Evolutionary conservation across 2,797 vertebrate species (phyloP), one percentile per base, ranked within the genome.

Genomic region (Periparus ater): DNA sequence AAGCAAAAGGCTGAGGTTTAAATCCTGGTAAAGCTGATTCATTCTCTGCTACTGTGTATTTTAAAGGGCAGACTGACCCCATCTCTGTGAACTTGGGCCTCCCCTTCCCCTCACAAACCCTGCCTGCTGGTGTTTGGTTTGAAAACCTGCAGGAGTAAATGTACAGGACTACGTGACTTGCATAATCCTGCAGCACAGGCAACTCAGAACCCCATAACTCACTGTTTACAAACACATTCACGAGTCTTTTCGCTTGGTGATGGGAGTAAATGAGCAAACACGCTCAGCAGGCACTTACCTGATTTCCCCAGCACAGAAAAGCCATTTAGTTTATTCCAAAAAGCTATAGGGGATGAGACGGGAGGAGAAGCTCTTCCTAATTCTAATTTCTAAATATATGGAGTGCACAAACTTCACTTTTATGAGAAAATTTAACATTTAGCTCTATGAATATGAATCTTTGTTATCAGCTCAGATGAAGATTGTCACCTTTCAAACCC

Each of bases 141-240:
- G 75, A 40, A 77, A 91, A 74, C 0, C 71, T 74, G 71, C 45
- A 34, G 29, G 25, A 80, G 10, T 38, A 55, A 84, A 55, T 13
- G 66, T 3, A 30, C 67, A 36, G 42, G 17, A 27, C 40, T 63
- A 51, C 0, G 10, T 88, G 89, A 63, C 38, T 40, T 44, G 76
- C 77, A 91, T 86, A 47, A 50, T 40, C 77, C 74, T 57, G 32
- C 60, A 81, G 63, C 67, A 12, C 38, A 85, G 48, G 25, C 25
- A 9, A 53, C 77, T 45, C 73, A 25, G 38, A 79, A 54, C 4
- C 60, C 82, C 76, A 48, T 81, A 91, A 73, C 34, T 84, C 77
- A 67, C 16, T 74, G 48, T 96, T 96, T 88, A 82, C 91, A 94
- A 95, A 90, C 71, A 74, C 58, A 76, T 86, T 91, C 86, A 61